A percentile compares a stretch with the other conserved stretches of the same genome.
phyloP scores from a whole-genome alignment of 2,113 vertebrate genomes.

The Bombycilla garrulus region DNA sequence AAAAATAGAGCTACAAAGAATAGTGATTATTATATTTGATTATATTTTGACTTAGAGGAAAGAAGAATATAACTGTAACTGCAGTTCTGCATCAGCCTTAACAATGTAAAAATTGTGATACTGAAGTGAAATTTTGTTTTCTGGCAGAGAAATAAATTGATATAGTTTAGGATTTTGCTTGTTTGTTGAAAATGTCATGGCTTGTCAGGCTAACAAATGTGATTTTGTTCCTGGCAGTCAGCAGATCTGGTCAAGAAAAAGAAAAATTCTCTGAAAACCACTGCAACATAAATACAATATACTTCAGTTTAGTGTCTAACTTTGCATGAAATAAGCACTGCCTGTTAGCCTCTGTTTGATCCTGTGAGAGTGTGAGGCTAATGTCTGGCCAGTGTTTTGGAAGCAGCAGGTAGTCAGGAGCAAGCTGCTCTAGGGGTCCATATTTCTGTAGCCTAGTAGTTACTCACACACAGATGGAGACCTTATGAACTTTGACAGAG shows the following conservation, averaged over 20 bases:
- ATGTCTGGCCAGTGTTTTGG: conserved; percentile 96
- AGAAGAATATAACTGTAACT: background rate
- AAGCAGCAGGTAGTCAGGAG: conserved; percentile 96
- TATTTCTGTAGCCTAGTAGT: conserved; percentile 81
- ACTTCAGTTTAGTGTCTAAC: conserved; percentile 73
- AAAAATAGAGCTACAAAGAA: background rate
- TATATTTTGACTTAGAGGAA: background rate
- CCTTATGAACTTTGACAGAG: conserved; percentile 91
- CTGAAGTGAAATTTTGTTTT: conserved; percentile 31
- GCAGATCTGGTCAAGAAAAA: conserved; percentile 37
- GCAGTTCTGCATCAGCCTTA: background rate
- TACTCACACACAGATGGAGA: conserved; percentile 93
- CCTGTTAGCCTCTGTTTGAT: conserved; percentile 89
- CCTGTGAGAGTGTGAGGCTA: conserved; percentile 84
- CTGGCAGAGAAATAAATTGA: conserved; percentile 11
- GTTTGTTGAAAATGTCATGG: conserved; percentile 40
- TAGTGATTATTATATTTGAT: background rate
- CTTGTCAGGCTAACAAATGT: conserved; percentile 57
- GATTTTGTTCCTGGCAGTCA: background rate
- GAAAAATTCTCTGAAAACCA: conserved; percentile 36
- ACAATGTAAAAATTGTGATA: background rate
- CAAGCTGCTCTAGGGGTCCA: conserved; percentile 88
- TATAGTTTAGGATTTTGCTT: conserved; percentile 29
- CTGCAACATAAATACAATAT: conserved; percentile 65
- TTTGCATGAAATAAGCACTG: conserved; percentile 83